phyloP scores from a whole-genome alignment of 2,888 invertebrate species.

The Orgyia antiqua region DNA sequence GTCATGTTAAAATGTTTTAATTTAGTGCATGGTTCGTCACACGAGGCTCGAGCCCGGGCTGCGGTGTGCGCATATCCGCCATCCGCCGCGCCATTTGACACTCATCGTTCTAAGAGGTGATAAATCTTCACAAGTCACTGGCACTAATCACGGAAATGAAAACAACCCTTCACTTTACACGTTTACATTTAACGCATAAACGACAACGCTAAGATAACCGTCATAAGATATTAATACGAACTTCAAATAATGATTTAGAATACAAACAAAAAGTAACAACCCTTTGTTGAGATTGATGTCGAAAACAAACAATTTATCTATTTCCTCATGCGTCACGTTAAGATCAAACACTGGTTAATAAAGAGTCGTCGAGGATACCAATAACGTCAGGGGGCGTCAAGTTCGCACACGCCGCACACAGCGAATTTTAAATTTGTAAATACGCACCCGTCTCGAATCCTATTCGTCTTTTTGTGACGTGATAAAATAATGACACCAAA shows the following conservation, averaged over 20 bases:
- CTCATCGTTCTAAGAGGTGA: slow-evolving; percentile 52
- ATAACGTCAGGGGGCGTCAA: slow-evolving; percentile 56
- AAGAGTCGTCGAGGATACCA: slow-evolving; percentile 46
- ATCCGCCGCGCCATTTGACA: slow-evolving; percentile 58
- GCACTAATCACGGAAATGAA: slow-evolving; percentile 69
- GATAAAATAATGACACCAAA: slow-evolving; percentile 58
- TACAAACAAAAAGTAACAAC: slow-evolving; percentile 18
- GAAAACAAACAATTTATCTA: slow-evolving; percentile 67
- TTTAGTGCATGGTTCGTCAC: slow-evolving; percentile 65
- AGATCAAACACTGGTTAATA: slow-evolving; percentile 65
- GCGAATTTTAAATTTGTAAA: slow-evolving; percentile 59
- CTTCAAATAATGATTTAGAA: slow-evolving; percentile 26
- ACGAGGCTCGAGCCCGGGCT: slow-evolving; percentile 33
- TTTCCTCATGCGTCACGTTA: slow-evolving; percentile 46
- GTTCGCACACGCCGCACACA: slow-evolving; percentile 44
- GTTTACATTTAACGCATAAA: slow-evolving; percentile 52
- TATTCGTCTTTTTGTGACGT: slow-evolving; percentile 52
- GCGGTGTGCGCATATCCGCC: slow-evolving; percentile 35
- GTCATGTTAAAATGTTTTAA: slow-evolving; percentile 74
- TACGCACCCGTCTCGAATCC: slow-evolving; percentile 42
- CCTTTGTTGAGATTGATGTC: slow-evolving; percentile 30
- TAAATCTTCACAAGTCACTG: slow-evolving; percentile 60
- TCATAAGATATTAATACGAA: slow-evolving; percentile 28
- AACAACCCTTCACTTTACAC: slow-evolving; percentile 61
- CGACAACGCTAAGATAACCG: slow-evolving; percentile 35